Conservation (phyloP, 2,113 vertebrate species). For the Notothenia rossii region DNA sequence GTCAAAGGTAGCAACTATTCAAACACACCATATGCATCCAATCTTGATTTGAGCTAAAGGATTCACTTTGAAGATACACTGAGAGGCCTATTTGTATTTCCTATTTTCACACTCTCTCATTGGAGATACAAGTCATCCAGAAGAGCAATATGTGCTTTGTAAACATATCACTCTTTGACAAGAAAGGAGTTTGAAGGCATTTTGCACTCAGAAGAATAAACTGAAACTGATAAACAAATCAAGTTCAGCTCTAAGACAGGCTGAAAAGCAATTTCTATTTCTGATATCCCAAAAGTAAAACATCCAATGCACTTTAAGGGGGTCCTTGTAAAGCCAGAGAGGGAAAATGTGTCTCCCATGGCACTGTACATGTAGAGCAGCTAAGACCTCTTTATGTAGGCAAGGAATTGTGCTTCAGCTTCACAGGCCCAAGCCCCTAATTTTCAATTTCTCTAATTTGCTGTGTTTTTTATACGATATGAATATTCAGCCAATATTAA, state of each 20-base stretch:
- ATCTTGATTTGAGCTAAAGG: constrained; percentile 51
- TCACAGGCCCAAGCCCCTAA: constrained; percentile 53
- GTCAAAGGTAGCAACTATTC: constrained; percentile 62
- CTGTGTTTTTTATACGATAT: constrained; percentile 58
- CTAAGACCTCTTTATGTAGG: neutral
- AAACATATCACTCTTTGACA: constrained; percentile 60
- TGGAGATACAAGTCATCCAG: constrained; percentile 39
- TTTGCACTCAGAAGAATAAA: constrained; percentile 52
- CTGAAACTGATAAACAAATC: constrained; percentile 60
- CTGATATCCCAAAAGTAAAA: constrained; percentile 37
- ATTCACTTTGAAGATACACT: constrained; percentile 55
- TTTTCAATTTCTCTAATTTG: constrained; percentile 59
- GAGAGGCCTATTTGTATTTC: constrained; percentile 41
- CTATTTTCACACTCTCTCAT: constrained; percentile 35
- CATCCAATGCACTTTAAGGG: constrained; percentile 25
- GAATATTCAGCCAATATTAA: constrained; percentile 68
- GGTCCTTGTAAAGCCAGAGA: constrained; percentile 29
- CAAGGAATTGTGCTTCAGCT: constrained; percentile 14
- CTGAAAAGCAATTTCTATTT: constrained; percentile 46
- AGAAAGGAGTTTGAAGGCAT: constrained; percentile 48
- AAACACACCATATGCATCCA: constrained; percentile 52
- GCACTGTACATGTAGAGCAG: neutral
- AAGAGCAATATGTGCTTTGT: constrained; percentile 49
- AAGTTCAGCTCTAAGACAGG: constrained; percentile 39
- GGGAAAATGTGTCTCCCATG: constrained; percentile 6